Base-by-base conservation (phyloP, 2,797 vertebrate species). In the Choloepus didactylus region DNA sequence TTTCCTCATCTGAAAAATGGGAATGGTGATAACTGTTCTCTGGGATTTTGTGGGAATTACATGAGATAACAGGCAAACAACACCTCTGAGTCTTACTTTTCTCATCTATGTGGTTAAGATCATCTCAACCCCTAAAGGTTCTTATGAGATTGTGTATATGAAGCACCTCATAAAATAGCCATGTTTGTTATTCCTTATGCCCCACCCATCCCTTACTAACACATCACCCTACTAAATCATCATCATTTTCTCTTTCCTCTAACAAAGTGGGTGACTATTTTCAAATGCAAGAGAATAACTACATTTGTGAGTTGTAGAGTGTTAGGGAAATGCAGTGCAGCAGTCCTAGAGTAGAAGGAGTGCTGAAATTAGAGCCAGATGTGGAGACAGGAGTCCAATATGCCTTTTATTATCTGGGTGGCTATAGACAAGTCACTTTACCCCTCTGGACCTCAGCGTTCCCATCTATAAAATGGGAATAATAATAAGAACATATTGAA, bases 1-100 rank as follows among this genome's bases (percentile, higher is more conserved):
- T 83, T 82, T 89, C 59, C 25, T 91, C 38, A 35, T 79, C 69
- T 94, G 72, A 81, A 92, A 94, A 75, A 60, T 89, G n/a, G 8
- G 10, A 90, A 51, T 77, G 29, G 9, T 51, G 18, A 46, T 41
- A 91, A 67, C 62, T 92, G 6, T 81, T 75, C 46, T 82, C 21
- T 5, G 19, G n/a, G 27, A 3, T 38, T 93, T 72, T 67, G 31
- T 79, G 44, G 77, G 10, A 84, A 87, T 84, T 89, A 70, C 11
- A 49, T 64, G 51, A 81, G 23, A 2, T 25, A 59, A 72, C 2
- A 87, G 29, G 9, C 16, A 91, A 76, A 56, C 64, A 41, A 38
- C 73, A 67, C 25, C 31, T 46, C 1, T 18, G 38, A 69, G 51
- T 81, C 59, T 82, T 88, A 31, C 6, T 80, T 79, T 95, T 75